These are phyloP conservation scores for Pseudochirops corinnae DNA, from an alignment of 2,797 vertebrate species.

Conservation along the genomic window DNA sequence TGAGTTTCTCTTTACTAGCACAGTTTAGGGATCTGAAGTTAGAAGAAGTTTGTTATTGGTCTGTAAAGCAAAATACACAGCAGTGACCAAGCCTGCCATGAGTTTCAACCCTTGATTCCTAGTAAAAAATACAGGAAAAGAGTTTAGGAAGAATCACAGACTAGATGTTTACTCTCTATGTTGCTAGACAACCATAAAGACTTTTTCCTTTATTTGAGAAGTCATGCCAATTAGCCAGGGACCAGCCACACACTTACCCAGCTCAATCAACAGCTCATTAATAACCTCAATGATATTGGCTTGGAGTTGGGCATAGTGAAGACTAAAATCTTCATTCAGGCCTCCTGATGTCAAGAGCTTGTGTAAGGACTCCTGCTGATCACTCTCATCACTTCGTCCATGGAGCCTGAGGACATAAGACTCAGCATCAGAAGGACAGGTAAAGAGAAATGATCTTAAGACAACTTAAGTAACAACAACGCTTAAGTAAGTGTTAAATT, in stretches of 20 bases:
- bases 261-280: constrained; percentile 94
- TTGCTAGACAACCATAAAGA: not conserved
- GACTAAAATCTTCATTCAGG: constrained; percentile 93
- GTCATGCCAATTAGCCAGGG: not conserved
- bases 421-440: constrained; percentile 49
- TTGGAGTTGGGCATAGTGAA: constrained; percentile 90
- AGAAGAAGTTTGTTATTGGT: not conserved
- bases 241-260: constrained; percentile 85
- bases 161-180: not conserved
- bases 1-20: not conserved
- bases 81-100: not conserved
- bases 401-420: constrained; percentile 88
- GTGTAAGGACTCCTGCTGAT: constrained; percentile 98
- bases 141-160: not conserved
- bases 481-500: too few species aligned
- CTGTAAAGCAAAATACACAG: not conserved
- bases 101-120: not conserved
- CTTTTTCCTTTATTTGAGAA: not conserved
- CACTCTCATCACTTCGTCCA: constrained; percentile 94
- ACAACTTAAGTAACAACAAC: too few species aligned
- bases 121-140: not conserved
- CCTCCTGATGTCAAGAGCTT: constrained; percentile 95
- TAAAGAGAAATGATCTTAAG: not conserved
- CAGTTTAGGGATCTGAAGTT: not conserved
- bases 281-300: constrained; percentile 96